Evolutionary conservation across 2,888 invertebrate species (phyloP).

Genomic region (Agelastica alni): DNA sequence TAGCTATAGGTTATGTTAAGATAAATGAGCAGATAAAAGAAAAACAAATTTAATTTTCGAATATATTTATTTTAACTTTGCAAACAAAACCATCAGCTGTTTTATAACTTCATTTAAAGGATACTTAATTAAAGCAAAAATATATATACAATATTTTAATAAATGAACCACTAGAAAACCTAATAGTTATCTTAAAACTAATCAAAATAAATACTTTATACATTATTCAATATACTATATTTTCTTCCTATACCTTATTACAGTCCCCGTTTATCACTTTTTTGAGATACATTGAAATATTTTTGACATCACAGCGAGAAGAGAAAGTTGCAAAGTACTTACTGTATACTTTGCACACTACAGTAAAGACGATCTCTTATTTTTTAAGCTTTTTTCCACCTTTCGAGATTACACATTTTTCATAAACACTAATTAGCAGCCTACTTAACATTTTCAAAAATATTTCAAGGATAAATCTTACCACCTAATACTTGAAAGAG

Average conservation of each 20-base stretch:
- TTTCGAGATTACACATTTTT: no score
- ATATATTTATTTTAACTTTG: constrained; percentile 15
- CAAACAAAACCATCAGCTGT: constrained; percentile 14
- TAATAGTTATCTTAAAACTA: constrained; percentile 21
- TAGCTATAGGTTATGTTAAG: no score
- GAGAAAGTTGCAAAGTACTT: background rate
- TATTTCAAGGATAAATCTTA: constrained; percentile 14
- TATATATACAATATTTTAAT: constrained; percentile 18
- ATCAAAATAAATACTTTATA: constrained; percentile 35
- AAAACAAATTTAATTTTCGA: background rate
- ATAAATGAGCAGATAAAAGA: no score
- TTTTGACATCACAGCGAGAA: constrained; percentile 17
- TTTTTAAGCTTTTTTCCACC: no score
- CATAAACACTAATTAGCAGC: no score
- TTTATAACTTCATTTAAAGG: constrained; percentile 9
- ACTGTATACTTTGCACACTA: background rate
- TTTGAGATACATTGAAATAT: constrained; percentile 20
- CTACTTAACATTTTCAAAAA: constrained; percentile 22
- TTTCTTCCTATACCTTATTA: constrained; percentile 22
- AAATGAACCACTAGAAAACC: constrained; percentile 17
- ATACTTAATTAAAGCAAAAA: constrained; percentile 12
- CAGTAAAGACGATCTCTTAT: background rate
- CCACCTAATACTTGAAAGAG: constrained; percentile 23
- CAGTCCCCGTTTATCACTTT: constrained; percentile 27
- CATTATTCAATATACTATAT: constrained; percentile 23